These are phyloP conservation scores for Cottus gobio DNA, from an alignment of 2,113 vertebrate species.

Conservation along the genomic window DNA sequence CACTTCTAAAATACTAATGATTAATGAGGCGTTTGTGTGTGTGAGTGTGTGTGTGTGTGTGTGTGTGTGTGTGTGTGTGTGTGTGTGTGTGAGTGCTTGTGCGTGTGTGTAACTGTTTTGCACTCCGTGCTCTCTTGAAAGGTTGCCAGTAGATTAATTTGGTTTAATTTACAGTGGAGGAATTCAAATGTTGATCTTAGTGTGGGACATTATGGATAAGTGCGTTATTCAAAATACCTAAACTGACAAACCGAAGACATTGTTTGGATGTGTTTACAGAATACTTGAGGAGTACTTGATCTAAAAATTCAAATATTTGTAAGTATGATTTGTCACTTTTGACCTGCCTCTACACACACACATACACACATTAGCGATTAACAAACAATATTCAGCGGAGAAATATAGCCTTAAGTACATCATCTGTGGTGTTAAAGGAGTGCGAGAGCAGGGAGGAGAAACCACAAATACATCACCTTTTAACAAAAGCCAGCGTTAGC, in stretches of 20 bases:
- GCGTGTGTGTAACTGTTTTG: slow-evolving; percentile 1
- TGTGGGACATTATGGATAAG: slow-evolving; percentile 28
- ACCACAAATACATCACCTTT: slow-evolving; percentile 63
- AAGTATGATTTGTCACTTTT: slow-evolving; percentile 39
- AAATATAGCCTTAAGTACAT: slow-evolving; percentile 36
- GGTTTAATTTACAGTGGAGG: slow-evolving; percentile 4
- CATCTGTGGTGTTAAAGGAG: slow-evolving; percentile 20
- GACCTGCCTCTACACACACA: slow-evolving; percentile 10
- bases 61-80: neutral
- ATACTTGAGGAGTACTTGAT: slow-evolving; percentile 38
- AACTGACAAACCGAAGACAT: slow-evolving; percentile 31
- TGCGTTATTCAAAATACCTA: slow-evolving; percentile 26
- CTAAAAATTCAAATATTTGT: slow-evolving; percentile 57
- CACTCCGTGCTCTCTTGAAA: neutral
- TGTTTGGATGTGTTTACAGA: slow-evolving; percentile 57
- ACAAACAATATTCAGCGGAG: slow-evolving; percentile 2
- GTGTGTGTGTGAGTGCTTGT: neutral
- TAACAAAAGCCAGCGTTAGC: slow-evolving; percentile 52
- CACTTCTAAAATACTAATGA: neutral
- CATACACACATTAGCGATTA: neutral
- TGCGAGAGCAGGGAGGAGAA: slow-evolving; percentile 41
- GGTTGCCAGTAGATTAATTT: slow-evolving; percentile 20
- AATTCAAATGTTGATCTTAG: slow-evolving; percentile 51
- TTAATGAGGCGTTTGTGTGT: neutral
- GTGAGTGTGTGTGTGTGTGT: neutral